Base-by-base conservation (phyloP, 2,113 vertebrate genomes). In the Myotis brandtii region DNA sequence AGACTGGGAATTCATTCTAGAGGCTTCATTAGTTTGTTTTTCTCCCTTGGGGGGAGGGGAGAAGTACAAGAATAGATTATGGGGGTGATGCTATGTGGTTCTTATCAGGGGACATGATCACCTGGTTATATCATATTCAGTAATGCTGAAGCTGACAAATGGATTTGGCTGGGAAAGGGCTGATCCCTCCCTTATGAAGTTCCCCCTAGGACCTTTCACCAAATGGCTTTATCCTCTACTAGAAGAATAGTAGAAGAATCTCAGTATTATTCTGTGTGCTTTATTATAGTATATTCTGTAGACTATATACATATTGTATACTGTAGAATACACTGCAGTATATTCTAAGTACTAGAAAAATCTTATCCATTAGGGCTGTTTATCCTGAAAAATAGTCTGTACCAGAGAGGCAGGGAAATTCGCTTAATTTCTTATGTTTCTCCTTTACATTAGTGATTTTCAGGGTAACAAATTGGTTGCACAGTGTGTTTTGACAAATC, bases 371-470 rank as follows among this genome's bases (percentile, higher is more conserved):
- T 88, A 72, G 43, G 30, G 52, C 50, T 79, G 50, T 85, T 52
- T 96, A 91, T 32, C 21, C 73, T 73, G 59, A 91, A 88, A 88
- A 89, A 87, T 6, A 64, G 11, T 46, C 52, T 77, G 86, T 86
- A 89, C n/a, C 18, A 27, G 50, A 83, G n/a, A 96, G 86, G 25
- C 40, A 86, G 64, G 64, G 46, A 75, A 76, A 94, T 89, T 23
- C 67, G 37, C 14, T 94, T 85, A 88, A 91, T 82, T 93, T n/a
- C 30, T 89, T 72, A 86, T 37, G 85, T 90, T 93, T 91, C 59
- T 94, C 48, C 66, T 95, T 88, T 93, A 82, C 88, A 76, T 77
- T 72, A 91, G 43, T 8, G 67, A 86, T 79, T 89, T 86, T 72
- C 64, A 73, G 62, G 67, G 59, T 69, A 80, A 52, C 34, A 43